Conservation (phyloP, 2,888 invertebrate species). For the Tachina grossa region DNA sequence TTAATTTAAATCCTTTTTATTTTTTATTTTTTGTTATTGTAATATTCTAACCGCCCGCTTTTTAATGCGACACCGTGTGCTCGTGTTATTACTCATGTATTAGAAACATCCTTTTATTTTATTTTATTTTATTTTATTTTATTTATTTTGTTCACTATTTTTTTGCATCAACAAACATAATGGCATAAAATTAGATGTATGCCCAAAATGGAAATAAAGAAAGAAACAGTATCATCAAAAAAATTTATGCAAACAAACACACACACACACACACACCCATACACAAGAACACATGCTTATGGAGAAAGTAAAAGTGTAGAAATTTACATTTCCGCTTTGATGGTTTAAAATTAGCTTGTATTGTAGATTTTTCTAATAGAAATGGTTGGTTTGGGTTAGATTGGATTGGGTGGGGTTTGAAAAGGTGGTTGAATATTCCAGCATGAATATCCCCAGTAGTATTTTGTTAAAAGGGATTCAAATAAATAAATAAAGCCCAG, state of each 20-base stretch:
- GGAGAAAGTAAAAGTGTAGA: constrained; percentile 22
- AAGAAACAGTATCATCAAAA: constrained; percentile 11
- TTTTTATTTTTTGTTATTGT: constrained; percentile 12
- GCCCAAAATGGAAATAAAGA: constrained; percentile 18
- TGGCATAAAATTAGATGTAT: constrained; percentile 34
- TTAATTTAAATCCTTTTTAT: constrained; percentile 55
- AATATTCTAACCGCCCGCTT: constrained; percentile 53
- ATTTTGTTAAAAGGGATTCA: constrained; percentile 44
- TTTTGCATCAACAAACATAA: constrained; percentile 18
- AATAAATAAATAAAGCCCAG: not conserved
- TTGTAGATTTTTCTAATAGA: constrained; percentile 56
- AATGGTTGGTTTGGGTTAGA: constrained; percentile 23
- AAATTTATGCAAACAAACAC: not conserved
- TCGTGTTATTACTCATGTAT: constrained; percentile 24
- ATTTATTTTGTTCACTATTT: not conserved
- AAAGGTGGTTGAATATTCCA: too few relatives aligned
- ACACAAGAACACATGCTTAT: not conserved
- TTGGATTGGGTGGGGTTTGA: not conserved
- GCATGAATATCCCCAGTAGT: not conserved
- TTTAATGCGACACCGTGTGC: not conserved
- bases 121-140: too few relatives aligned
- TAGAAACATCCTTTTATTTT: constrained; percentile 55
- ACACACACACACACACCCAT: not conserved
- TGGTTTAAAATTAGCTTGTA: constrained; percentile 69
- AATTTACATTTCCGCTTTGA: constrained; percentile 69